Conservation (phyloP, 2,113 vertebrate species). For the Bagarius yarrelli region DNA sequence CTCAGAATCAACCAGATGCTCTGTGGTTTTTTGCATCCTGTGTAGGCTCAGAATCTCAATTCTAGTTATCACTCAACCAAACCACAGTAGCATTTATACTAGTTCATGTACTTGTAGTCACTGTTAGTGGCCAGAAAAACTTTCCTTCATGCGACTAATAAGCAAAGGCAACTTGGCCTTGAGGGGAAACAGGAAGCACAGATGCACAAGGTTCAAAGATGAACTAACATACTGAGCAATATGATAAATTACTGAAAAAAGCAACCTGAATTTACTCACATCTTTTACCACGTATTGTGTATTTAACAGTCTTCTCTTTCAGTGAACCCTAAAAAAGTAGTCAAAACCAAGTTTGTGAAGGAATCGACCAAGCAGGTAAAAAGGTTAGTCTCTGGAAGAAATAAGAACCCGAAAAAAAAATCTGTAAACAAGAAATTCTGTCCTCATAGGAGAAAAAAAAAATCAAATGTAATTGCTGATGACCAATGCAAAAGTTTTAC, state of each 20-base stretch:
- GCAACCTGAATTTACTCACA: conserved; percentile 74
- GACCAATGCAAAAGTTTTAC: conserved; percentile 58
- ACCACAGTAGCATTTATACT: no score
- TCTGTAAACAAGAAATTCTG: background rate
- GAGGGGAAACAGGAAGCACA: conserved; percentile 16
- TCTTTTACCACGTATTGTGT: conserved; percentile 98
- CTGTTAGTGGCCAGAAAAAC: conserved; percentile 98
- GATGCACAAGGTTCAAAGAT: background rate
- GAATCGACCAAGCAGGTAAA: conserved; percentile 97
- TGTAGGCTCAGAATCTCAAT: no score
- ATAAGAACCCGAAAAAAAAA: background rate
- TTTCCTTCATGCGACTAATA: conserved; percentile 94
- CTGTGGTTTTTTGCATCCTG: no score
- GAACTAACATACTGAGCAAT: background rate
- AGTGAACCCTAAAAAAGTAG: conserved; percentile 79
- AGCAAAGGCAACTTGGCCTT: conserved; percentile 93
- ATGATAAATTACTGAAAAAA: background rate
- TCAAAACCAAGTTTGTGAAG: conserved; percentile 82
- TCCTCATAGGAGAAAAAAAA: background rate
- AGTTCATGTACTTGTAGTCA: conserved; percentile 98
- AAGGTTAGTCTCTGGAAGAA: conserved; percentile 89
- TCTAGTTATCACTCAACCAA: no score
- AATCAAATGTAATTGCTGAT: background rate
- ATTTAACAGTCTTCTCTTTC: conserved; percentile 97
- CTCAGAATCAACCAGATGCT: no score